Evolutionary conservation across 2,888 invertebrate species (phyloP), one percentile per base, ranked within the genome.

Genomic region (Oxyteleia sp.): DNA sequence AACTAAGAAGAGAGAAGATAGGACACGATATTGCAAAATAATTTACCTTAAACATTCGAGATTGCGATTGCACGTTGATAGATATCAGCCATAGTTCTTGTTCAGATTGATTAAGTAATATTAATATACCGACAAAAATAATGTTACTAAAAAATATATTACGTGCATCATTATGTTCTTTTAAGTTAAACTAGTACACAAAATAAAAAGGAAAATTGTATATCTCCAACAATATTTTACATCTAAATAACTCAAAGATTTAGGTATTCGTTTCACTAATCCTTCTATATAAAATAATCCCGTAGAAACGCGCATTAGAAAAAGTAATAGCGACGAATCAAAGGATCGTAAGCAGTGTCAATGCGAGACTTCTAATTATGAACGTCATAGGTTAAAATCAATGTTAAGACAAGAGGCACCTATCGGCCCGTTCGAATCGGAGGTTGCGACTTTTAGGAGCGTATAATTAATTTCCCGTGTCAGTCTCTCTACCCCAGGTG

Each of bases 381-480:
- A 61, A 61, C 45, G 59, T 76, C 69, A 75, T 47, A 47, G 59
- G 68, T 75, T 38, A 66, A 64, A 75, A 79, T 71, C 72, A 38
- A 68, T 69, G 72, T 74, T 80, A 69, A 81, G 66, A 66, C 53
- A 66, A 45, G 69, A 69, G 69, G n/a, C 45, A 66, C 71, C 69
- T 78, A 53, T 85, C 51, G 53, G 68, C 55, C 59, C 38, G 63
- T 71, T 78, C 26, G 61, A 57, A 51, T 71, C 71, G 81, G 64
- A 72, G 81, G 82, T 79, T 81, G 88, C 87, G 91, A 92, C 90
- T 92, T 92, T 91, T 89, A 90, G 90, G 82, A 91, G 89, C 90
- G 92, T 93, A 92, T 93, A 93, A 93, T 93, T 93, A 93, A 93
- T 93, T 93, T 91, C 90, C 92, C 91, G 89, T 93, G 92, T 93